Conservation (phyloP, 2,888 invertebrate species). For the Andrena praecox region DNA sequence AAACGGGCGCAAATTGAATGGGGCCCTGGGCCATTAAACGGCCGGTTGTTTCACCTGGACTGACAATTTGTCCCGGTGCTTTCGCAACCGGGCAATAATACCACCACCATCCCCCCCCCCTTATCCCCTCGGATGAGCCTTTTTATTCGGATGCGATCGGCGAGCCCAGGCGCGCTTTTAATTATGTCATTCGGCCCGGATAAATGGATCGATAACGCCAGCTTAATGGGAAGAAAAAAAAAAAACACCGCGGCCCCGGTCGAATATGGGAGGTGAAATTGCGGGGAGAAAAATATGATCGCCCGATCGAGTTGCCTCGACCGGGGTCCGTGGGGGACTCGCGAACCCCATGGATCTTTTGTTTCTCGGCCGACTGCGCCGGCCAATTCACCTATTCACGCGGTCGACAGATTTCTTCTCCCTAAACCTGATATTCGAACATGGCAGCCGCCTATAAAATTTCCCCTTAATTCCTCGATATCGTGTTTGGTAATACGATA, state of each 20-base stretch:
- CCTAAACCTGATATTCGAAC: slow-evolving; percentile 24
- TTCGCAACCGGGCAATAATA: slow-evolving; percentile 44
- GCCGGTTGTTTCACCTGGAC: slow-evolving; percentile 46
- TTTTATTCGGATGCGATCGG: background rate
- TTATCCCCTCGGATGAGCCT: slow-evolving; percentile 10
- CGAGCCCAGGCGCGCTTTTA: background rate
- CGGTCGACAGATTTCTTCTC: slow-evolving; percentile 18
- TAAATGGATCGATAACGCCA: slow-evolving; percentile 29
- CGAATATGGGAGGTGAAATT: background rate
- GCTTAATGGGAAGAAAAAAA: background rate
- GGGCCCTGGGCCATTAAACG: slow-evolving; percentile 54
- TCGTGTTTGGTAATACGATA: slow-evolving; percentile 33
- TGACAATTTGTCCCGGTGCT: slow-evolving; percentile 61
- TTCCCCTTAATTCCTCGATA: slow-evolving; percentile 24
- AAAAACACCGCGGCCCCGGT: background rate
- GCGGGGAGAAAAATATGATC: background rate
- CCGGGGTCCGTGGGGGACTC: background rate
- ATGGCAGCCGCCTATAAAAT: slow-evolving; percentile 22
- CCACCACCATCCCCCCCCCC: background rate
- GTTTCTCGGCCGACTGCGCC: slow-evolving; percentile 1
- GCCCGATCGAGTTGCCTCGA: background rate
- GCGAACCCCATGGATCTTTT: slow-evolving; percentile 10
- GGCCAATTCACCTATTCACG: slow-evolving; percentile 18
- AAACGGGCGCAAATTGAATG: slow-evolving; percentile 63
- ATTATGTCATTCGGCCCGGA: slow-evolving; percentile 21